Evolutionary conservation across 2,113 vertebrate genomes (phyloP), one percentile per base, ranked within the genome.

Genomic region (Atlantisia rogersi): DNA sequence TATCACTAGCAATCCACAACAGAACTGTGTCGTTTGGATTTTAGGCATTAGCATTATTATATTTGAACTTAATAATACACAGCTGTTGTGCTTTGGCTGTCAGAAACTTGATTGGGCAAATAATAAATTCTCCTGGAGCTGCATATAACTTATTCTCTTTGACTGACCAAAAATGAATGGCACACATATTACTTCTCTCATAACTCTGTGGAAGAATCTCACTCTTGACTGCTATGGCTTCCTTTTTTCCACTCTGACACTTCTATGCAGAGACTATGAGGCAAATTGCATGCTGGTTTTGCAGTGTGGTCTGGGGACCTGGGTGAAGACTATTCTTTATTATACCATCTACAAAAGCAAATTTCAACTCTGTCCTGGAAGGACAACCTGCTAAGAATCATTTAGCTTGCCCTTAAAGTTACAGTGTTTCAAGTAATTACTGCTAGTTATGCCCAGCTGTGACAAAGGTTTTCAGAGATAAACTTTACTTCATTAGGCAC

Each of bases 401-500:
- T 96, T 98, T 97, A 96, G 88, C 84, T 97, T 95, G 25, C 37
- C 15, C 70, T 64, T 95, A 91, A 91, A 81, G 89, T 35, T 67
- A 64, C 94, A 96, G 89, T 77, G 91, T 94, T 94, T 64, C 18
- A 95, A 97, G 92, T 97, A 96, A 97, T 96, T 96, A 88, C 92
- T 95, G 68, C 80, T 97, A 79, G 62, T 85, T 93, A 97, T 37
- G 69, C 94, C 95, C 85, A 90, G 68, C 97, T 97, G 97, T 96
- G 97, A 95, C 85, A 90, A 95, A 94, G 78, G 60, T 95, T 97
- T 96, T 95, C 77, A 81, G 96, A 95, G 92, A 91, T 91, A 97
- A 98, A 97, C 94, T 97, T 96, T 37, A 74, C 84, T 98, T 98
- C 82, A 87, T 98, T 97, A 97, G 90, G 80, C 96, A 92, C 88